phyloP scores from a whole-genome alignment of 1,140 invertebrate genomes.

The Ostrea denselamellosa region DNA sequence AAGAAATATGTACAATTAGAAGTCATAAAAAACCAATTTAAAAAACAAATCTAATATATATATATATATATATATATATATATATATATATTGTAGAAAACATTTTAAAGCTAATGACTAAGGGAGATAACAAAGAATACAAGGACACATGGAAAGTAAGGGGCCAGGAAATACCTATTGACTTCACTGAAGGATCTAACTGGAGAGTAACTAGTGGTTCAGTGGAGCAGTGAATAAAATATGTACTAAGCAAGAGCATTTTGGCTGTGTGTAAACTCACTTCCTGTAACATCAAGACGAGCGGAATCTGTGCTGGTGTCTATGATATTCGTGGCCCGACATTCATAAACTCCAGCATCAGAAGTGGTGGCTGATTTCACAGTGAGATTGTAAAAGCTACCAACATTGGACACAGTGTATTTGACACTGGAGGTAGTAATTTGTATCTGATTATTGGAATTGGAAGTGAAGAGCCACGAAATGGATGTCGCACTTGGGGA shows the following conservation, averaged over 20 bases:
- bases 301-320: not conserved
- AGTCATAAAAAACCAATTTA: not conserved
- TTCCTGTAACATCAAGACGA: slow-evolving; percentile 2
- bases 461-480: slow-evolving; percentile 40
- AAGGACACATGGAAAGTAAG: not conserved
- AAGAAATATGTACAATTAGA: not conserved
- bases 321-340: slow-evolving; percentile 19
- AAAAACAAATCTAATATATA: not conserved
- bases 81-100: not conserved
- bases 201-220: not conserved
- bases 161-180: not conserved
- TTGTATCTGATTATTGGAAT: slow-evolving; percentile 28
- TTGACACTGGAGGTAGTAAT: slow-evolving; percentile 16
- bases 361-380: not conserved
- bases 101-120: not conserved
- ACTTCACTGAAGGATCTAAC: not conserved
- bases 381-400: slow-evolving; percentile 40
- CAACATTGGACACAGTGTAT: not conserved
- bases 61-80: not conserved
- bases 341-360: slow-evolving; percentile 43
- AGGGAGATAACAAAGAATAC: not conserved
- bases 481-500: slow-evolving; percentile 38
- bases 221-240: not conserved
- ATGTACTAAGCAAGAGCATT: not conserved
- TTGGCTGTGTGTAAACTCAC: not conserved